Evolutionary conservation across 2,797 vertebrate species (phyloP), one percentile per base, ranked within the genome.

Genomic region (Meriones psammophilus): DNA sequence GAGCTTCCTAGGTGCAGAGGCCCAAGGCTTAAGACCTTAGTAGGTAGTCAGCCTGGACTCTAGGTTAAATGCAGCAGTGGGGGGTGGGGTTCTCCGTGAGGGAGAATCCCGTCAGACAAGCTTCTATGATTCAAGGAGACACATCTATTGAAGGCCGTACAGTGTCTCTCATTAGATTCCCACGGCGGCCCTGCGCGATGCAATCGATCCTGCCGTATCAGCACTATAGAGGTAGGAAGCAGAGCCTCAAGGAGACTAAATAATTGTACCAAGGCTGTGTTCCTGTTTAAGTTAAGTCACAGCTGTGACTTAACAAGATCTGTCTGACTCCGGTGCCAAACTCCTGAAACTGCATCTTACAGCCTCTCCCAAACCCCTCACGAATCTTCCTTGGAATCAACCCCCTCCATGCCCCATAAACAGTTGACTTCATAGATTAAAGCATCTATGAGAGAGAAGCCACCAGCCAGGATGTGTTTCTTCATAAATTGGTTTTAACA

Each of bases 71-170:
- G 2, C 56, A 64, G 28, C 1, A 17, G 13, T 24, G 12, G 30
- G 26, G 28, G 9, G 0, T 18, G 56, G 0, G 0, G 2, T 69
- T 33, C 68, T 15, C n/a, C 1, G 1, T 0, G 14, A 69, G 36
- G 50, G 50, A 60, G 39, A 46, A 17, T 24, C 14, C 4, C 2
- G 39, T 33, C 8, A 1, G 22, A 28, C 17, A 28, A 76, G 42
- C 12, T 13, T 33, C n/a, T 64, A 36, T 33, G 84, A 69, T 69
- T 86, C 50, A 54, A 78, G 22, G 68, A 76, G 62, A 18, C 5
- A 14, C 9, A 42, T 56, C 36, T 39, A 17, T 64, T 36, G 84
- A n/a, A 20, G 80, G 50, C 56, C 2, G 6, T 1, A 9, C 14
- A 5, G 76, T 3, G 1, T 33, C 54, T 74, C 88, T 60, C 68